Evolutionary conservation across 2,113 vertebrate species (phyloP).

Genomic region (Oncorhynchus masou): DNA sequence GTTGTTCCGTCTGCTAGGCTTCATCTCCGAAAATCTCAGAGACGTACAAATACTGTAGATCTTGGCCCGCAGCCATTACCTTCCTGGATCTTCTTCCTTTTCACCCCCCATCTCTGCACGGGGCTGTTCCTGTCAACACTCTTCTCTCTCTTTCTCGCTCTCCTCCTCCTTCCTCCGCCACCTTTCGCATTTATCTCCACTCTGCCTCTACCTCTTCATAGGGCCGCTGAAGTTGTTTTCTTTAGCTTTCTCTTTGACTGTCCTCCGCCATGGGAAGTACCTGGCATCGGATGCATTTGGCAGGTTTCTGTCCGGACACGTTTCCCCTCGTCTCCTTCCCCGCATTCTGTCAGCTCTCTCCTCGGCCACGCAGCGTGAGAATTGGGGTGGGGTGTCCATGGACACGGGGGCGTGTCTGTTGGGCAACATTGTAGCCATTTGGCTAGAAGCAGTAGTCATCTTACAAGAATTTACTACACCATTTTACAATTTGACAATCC

Average conservation of each 20-base stretch:
- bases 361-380: slow-evolving; percentile 63
- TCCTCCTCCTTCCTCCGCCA: background rate
- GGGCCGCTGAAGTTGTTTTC: slow-evolving; percentile 62
- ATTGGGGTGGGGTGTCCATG: slow-evolving; percentile 56
- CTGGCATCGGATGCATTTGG: slow-evolving; percentile 69
- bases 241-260: slow-evolving; percentile 63
- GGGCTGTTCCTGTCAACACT: slow-evolving; percentile 56
- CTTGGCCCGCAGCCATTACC: slow-evolving; percentile 72
- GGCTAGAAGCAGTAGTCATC: background rate
- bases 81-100: slow-evolving; percentile 68
- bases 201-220: slow-evolving; percentile 27
- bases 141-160: slow-evolving; percentile 25
- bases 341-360: slow-evolving; percentile 30
- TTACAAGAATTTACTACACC: background rate
- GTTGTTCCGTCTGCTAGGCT: slow-evolving; percentile 68
- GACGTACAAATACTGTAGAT: slow-evolving; percentile 59
- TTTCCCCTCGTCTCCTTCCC: slow-evolving; percentile 45
- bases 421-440: slow-evolving; percentile 2
- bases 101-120: slow-evolving; percentile 43
- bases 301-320: slow-evolving; percentile 71
- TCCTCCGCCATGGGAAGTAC: slow-evolving; percentile 70
- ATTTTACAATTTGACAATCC: slow-evolving; percentile 4
- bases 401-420: slow-evolving; percentile 37
- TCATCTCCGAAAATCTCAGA: slow-evolving; percentile 63
- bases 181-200: background rate